A percentile compares a stretch with the other conserved stretches of the same genome.
Evolutionary conservation across 2,888 invertebrate species (phyloP).

Genomic region (Steinernema scapterisci): DNA sequence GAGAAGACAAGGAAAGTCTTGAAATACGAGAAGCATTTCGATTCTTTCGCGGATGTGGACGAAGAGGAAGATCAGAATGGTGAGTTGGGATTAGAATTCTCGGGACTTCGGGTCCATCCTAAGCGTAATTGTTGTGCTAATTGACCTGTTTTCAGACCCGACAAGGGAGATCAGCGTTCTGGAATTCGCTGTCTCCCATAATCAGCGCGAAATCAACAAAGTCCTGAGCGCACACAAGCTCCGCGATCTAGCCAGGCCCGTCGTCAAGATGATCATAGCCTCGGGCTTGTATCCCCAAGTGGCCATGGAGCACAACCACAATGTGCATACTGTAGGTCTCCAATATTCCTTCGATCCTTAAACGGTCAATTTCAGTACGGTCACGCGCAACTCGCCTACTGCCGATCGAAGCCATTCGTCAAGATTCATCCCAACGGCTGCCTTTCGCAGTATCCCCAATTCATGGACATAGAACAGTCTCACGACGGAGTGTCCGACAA

Average conservation of each 20-base stretch:
- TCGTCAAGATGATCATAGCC: slow-evolving; percentile 75
- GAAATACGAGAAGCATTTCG: slow-evolving; percentile 65
- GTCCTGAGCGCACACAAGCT: slow-evolving; percentile 43
- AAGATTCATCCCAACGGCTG: slow-evolving; percentile 62
- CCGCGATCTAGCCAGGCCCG: slow-evolving; percentile 35
- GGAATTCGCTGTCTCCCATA: slow-evolving; percentile 44
- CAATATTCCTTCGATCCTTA: slow-evolving; percentile 32
- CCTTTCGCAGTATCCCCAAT: slow-evolving; percentile 55
- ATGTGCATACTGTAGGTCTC: not conserved
- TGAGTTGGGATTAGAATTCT: no score
- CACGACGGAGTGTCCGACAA: slow-evolving; percentile 38
- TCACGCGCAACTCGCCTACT: slow-evolving; percentile 63
- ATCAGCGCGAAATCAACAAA: slow-evolving; percentile 38
- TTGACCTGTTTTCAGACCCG: slow-evolving; percentile 22
- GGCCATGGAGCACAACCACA: slow-evolving; percentile 73
- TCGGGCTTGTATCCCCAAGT: slow-evolving; percentile 95
- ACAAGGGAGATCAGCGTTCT: slow-evolving; percentile 35
- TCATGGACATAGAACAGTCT: slow-evolving; percentile 39
- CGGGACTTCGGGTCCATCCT: not conserved
- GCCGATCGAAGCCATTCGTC: slow-evolving; percentile 56
- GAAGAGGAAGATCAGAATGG: slow-evolving; percentile 1
- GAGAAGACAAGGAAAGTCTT: slow-evolving; percentile 75
- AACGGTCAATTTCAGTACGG: slow-evolving; percentile 47
- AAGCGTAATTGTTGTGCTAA: not conserved
- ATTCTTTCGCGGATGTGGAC: slow-evolving; percentile 43